phyloP scores from a whole-genome alignment of 2,113 vertebrate species.

The Aspidoscelis tigris region DNA sequence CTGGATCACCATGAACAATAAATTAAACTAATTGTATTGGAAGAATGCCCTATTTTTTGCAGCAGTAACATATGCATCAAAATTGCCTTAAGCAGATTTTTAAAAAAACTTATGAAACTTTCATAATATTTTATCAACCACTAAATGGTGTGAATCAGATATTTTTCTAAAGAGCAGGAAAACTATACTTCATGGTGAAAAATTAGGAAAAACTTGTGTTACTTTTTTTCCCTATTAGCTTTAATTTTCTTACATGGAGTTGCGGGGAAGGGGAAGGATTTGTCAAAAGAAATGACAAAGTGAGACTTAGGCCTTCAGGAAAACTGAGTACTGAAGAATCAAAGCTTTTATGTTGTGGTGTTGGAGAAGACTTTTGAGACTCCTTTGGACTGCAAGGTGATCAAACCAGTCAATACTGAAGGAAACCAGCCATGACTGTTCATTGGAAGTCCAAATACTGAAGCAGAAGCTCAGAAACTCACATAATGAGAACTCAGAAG shows the following conservation, averaged over 20 bases:
- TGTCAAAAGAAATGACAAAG: no score
- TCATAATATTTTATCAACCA: slow-evolving; percentile 53
- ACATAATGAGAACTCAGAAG: no score
- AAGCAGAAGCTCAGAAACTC: no score
- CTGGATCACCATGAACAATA: slow-evolving; percentile 65
- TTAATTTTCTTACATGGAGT: not conserved
- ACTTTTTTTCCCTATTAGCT: slow-evolving; percentile 24
- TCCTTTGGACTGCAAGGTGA: no score
- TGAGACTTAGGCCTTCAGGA: no score
- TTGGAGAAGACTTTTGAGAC: no score
- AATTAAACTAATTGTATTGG: slow-evolving; percentile 72
- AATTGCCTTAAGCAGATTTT: slow-evolving; percentile 46
- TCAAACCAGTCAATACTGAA: no score
- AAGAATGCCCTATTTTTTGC: slow-evolving; percentile 43
- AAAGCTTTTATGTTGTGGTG: no score
- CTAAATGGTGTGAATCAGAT: slow-evolving; percentile 38
- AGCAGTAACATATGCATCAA: slow-evolving; percentile 46
- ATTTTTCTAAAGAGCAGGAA: slow-evolving; percentile 47
- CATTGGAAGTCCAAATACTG: no score
- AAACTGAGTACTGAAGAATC: no score
- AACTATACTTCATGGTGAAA: not conserved
- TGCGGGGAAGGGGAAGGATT: not conserved
- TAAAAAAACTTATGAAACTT: slow-evolving; percentile 35
- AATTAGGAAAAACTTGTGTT: slow-evolving; percentile 3
- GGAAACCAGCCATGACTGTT: no score